These are phyloP conservation scores for Chaetodon trifasciatus DNA, from an alignment of 2,797 vertebrate genomes.

Conservation along the genomic window DNA sequence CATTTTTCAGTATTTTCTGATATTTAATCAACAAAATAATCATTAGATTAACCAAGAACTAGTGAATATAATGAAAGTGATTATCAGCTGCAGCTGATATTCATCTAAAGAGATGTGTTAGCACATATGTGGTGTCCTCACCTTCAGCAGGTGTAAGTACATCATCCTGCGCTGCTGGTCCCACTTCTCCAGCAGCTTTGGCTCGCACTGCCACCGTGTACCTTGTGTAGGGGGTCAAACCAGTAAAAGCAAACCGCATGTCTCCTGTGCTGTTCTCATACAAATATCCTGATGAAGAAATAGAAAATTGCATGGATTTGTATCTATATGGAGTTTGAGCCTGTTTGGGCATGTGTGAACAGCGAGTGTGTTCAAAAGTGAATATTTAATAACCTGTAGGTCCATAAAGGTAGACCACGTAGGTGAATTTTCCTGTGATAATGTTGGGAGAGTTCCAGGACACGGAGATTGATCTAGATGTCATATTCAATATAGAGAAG, in stretches of 20 bases:
- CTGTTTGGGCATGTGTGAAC: neutral
- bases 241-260: slow-evolving; percentile 86
- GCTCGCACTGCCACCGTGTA: slow-evolving; percentile 88
- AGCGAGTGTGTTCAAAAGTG: neutral
- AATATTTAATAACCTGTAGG: slow-evolving; percentile 86
- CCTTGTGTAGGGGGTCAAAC: slow-evolving; percentile 90
- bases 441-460: slow-evolving; percentile 91
- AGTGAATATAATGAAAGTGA: too few species aligned
- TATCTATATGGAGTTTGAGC: neutral
- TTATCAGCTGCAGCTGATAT: neutral
- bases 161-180: slow-evolving; percentile 87
- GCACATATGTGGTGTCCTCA: slow-evolving; percentile 69
- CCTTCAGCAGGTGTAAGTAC: slow-evolving; percentile 91
- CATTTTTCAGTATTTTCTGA: neutral
- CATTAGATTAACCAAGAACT: neutral
- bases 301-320: neutral
- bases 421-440: slow-evolving; percentile 93
- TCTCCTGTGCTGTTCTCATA: slow-evolving; percentile 93
- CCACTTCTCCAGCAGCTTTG: slow-evolving; percentile 91
- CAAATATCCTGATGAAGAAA: slow-evolving; percentile 85
- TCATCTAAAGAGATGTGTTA: neutral
- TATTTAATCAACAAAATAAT: neutral
- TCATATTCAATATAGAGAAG: slow-evolving; percentile 86
- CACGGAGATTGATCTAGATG: slow-evolving; percentile 89
- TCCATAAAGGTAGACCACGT: slow-evolving; percentile 90